A percentile compares a stretch with the other conserved stretches of the same genome.
Conservation (phyloP, 1,140 invertebrate species). For the Macrocentrus cingulum region DNA sequence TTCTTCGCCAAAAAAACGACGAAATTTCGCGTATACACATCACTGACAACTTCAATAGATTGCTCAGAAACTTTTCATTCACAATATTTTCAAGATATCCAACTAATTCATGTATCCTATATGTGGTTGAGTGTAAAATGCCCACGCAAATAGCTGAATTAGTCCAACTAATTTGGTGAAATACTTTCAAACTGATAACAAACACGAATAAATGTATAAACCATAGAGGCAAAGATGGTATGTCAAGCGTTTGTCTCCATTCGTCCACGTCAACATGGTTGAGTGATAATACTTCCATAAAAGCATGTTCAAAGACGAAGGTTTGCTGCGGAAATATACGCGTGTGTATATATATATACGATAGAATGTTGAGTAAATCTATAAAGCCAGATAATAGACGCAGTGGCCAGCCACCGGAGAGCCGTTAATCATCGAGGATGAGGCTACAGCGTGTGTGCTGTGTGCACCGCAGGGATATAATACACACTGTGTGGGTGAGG, state of each 20-base stretch:
- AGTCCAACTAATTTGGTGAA: no score
- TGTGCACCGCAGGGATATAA: slow-evolving; percentile 40
- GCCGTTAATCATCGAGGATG: slow-evolving; percentile 54
- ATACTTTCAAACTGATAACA: no score
- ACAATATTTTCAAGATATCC: no score
- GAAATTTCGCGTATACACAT: no score
- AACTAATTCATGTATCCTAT: no score
- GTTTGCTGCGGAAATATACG: background rate
- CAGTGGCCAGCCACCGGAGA: slow-evolving; percentile 42
- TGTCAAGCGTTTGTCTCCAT: background rate
- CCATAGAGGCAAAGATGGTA: background rate
- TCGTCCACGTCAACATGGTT: slow-evolving; percentile 8
- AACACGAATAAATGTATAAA: no score
- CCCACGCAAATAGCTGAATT: no score
- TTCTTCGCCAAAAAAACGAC: no score
- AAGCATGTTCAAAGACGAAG: background rate
- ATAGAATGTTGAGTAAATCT: background rate
- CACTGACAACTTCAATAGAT: no score
- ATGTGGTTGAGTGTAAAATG: no score
- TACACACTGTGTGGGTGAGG: slow-evolving; percentile 28
- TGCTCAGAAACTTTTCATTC: no score
- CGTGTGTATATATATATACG: background rate
- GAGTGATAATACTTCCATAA: slow-evolving; percentile 9
- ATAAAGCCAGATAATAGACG: slow-evolving; percentile 36
- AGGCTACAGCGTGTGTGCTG: slow-evolving; percentile 26